Evolutionary conservation across 2,888 invertebrate genomes (phyloP), one percentile per base, ranked within the genome.

Genomic region (Heterodera filipjevi): DNA sequence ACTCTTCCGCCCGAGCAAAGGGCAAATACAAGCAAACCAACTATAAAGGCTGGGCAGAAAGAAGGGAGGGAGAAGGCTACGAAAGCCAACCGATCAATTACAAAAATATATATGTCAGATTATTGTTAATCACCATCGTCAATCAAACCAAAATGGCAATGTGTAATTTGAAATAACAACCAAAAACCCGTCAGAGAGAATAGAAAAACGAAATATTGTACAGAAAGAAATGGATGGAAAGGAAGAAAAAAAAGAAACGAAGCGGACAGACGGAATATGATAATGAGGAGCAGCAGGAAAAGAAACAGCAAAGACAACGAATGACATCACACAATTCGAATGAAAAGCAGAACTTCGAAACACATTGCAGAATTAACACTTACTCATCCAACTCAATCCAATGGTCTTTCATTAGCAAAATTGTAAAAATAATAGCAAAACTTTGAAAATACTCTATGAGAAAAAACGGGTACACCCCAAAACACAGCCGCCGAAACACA

Each of bases 321-420:
- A 59, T 59, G 59, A 59, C 59, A 59, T 59, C 59, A 59, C 59
- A 22, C 59, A 59, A n/a, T n/a, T n/a, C n/a, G n/a, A n/a, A n/a
- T n/a, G n/a, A n/a, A 59, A 59, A 27, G n/a, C 59, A n/a, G 59
- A 12, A 10, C 6, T 39, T 12, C 39, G 39, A 39, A 6, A 22
- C 6, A n/a, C 12, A n/a, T 59, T 59, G 2, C 59, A 27, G 27
- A 59, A 22, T 59, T 1, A 22, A 59, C 2, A 59, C 27, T 59
- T 59, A 12, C 59, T 59, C 59, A 59, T 59, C 59, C 59, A 59
- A 19, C 2, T 22, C 10, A 53, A 53, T 53, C 53, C 10, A 53
- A 53, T 53, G 16, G 19, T 19, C 6, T 22, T 19, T 53, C 53
- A 66, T 66, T 66, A 16, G 19, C 66, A 66, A 14, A 22, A 8